These are phyloP conservation scores for Clamator glandarius DNA, from an alignment of 2,797 vertebrate species.

Conservation along the genomic window DNA sequence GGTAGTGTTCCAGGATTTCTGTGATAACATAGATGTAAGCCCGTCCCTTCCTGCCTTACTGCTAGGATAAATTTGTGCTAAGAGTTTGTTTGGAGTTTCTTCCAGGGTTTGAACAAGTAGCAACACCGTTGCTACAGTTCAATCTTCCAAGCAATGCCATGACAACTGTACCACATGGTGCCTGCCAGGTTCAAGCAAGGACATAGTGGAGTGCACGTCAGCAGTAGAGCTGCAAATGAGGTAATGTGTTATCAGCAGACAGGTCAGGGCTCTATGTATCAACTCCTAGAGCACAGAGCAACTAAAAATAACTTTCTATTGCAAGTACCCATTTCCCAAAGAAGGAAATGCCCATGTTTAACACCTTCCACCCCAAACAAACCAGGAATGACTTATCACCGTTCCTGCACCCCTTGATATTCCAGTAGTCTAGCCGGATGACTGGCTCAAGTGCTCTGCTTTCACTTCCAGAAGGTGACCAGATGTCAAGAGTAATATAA, in stretches of 20 bases:
- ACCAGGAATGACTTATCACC: not conserved
- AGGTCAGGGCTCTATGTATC: constrained; percentile 74
- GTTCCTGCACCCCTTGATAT: not conserved
- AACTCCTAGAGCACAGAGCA: constrained; percentile 48
- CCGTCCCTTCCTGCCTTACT: rapidly evolving
- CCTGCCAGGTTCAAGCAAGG: constrained; percentile 77
- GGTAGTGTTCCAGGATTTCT: rapidly evolving
- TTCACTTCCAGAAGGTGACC: not conserved
- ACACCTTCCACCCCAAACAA: constrained; percentile 37
- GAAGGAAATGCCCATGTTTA: constrained; percentile 42
- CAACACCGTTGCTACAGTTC: not conserved
- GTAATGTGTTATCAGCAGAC: constrained; percentile 79
- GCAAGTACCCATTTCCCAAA: constrained; percentile 78
- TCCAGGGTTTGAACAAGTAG: not conserved
- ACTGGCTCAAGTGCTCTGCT: not conserved
- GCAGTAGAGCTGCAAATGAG: constrained; percentile 69
- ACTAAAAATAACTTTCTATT: constrained; percentile 76
- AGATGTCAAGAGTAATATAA: constrained; percentile 24
- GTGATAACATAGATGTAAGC: not conserved
- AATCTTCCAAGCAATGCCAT: constrained; percentile 25
- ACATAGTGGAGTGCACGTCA: constrained; percentile 47
- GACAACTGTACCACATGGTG: not conserved
- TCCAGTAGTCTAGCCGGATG: not conserved
- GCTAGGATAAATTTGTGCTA: not conserved
- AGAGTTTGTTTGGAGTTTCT: constrained; percentile 10